These are phyloP conservation scores for Nothoprocta pentlandii DNA, from an alignment of 2,113 vertebrate genomes.

Conservation along the genomic window DNA sequence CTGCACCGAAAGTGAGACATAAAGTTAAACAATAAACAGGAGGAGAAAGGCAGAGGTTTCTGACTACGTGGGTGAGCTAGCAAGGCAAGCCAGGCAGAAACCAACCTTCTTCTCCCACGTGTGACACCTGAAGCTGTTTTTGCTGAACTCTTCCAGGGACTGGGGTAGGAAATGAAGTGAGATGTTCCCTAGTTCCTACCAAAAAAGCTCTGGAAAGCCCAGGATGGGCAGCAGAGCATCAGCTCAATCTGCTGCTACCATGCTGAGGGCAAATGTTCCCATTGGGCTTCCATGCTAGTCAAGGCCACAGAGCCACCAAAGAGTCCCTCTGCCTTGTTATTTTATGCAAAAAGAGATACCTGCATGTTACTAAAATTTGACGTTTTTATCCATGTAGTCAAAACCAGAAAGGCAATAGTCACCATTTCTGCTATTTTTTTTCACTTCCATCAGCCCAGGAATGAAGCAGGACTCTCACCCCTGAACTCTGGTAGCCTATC, in stretches of 20 bases:
- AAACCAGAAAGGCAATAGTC: neutral
- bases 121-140: neutral
- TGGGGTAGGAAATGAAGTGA: neutral
- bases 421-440: neutral
- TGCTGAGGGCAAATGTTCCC: fast-evolving
- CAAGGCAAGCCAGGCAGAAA: neutral
- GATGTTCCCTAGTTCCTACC: neutral
- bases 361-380: neutral
- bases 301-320: neutral
- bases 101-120: neutral
- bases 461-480: neutral
- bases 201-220: neutral
- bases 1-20: conserved; percentile 51
- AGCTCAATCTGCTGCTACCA: fast-evolving
- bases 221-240: neutral
- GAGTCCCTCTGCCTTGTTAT: neutral
- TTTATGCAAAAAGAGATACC: neutral
- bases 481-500: neutral
- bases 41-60: conserved; percentile 1
- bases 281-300: neutral
- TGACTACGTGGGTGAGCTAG: neutral
- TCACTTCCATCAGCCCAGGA: neutral
- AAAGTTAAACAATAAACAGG: conserved; percentile 59
- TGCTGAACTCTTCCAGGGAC: neutral
- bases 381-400: conserved; percentile 1